These are phyloP conservation scores for Teinopalpus imperialis DNA, from an alignment of 2,888 invertebrate species.

Conservation along the genomic window DNA sequence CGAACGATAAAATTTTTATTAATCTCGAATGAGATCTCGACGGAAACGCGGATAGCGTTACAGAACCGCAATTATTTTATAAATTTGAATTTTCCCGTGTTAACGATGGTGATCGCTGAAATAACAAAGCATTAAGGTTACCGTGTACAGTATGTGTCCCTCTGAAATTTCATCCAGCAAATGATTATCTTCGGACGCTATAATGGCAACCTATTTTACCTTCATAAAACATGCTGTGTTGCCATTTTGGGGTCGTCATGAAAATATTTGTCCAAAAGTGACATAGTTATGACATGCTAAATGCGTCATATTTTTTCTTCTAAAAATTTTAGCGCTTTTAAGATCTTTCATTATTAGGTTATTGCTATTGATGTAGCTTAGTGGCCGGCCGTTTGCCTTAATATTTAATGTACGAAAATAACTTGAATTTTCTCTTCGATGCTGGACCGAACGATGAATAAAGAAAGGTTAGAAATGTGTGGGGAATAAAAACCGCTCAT, in stretches of 20 bases:
- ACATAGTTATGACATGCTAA: conserved; percentile 2
- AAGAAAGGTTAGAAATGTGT: no score
- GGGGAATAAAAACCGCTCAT: no score
- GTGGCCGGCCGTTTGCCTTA: no score
- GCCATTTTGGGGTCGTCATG: conserved; percentile 2
- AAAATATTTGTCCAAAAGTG: conserved; percentile 10
- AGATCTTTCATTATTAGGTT: no score
- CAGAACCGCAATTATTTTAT: conserved; percentile 50
- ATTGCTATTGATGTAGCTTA: no score
- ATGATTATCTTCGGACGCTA: conserved; percentile 18
- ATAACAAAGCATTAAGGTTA: conserved; percentile 18
- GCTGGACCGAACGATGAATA: no score
- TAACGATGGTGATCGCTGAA: conserved; percentile 29
- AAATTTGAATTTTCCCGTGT: conserved; percentile 40
- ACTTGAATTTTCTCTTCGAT: no score
- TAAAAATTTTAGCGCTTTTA: no score
- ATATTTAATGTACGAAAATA: no score
- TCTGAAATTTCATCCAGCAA: conserved; percentile 20
- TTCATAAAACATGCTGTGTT: conserved; percentile 22
- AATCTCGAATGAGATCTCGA: conserved; percentile 55
- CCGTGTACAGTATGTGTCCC: conserved; percentile 17
- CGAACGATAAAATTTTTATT: conserved; percentile 65
- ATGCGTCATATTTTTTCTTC: not conserved
- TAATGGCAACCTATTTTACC: conserved; percentile 26
- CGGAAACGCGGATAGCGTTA: conserved; percentile 46